Evolutionary conservation across 2,888 invertebrate species (phyloP), one percentile per base, ranked within the genome.

Genomic region (Zygothrica quintamaculata): DNA sequence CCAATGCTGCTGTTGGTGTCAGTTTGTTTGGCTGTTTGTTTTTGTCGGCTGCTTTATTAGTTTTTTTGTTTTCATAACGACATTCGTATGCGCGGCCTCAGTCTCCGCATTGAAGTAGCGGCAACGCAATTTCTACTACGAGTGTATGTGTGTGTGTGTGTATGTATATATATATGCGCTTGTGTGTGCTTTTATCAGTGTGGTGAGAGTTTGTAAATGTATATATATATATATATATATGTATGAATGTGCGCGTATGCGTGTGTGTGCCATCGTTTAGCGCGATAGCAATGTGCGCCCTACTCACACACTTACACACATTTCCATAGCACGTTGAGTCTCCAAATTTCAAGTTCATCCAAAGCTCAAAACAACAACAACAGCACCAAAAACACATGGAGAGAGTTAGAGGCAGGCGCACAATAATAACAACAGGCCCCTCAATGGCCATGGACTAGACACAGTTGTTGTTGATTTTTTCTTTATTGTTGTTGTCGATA

Each of bases 31-130:
- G 18, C 70, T 52, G 71, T 78, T 76, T 84, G 84, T 87, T 87
- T 81, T 87, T 77, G 77, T 87, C 78, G 64, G 81, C 78, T 72
- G 65, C 75, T 86, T 86, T 84, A 86, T 84, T 86, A 73, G 86
- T 70, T 75, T 81, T 82, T 87, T 86, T 85, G 88, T 86, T 86
- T 86, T 87, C 75, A 77, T 86, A 81, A 74, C 86, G 72, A 67
- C 71, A 80, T 85, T 85, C 85, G 87, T 75, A 67, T 69, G 72
- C 72, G 68, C 79, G 51, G 18, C 62, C 51, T 55, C 69, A 68
- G 51, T 74, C 69, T 74, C 57, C 69, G 44, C 68, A 62, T 61
- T 67, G 53, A 60, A 25, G 62, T 48, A 52, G 52, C 58, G 40
- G 33, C 72, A 53, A 50, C 53, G 36, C 70, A 44, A 48, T 34